These are phyloP conservation scores for Seriola dumerili DNA, from an alignment of 2,113 vertebrate genomes.

Conservation along the genomic window DNA sequence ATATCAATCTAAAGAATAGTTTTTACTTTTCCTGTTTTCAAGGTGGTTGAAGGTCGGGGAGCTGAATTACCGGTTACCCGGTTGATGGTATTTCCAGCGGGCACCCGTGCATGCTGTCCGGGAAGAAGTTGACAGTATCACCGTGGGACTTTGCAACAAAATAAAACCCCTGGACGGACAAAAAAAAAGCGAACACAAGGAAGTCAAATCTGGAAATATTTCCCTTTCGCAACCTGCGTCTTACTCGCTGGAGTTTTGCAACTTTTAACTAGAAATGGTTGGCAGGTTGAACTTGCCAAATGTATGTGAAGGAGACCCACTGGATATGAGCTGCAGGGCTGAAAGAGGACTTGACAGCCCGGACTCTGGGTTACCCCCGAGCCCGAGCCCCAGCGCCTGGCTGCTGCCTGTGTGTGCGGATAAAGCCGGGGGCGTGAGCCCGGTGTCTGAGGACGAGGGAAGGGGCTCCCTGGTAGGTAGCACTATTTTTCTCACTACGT, in stretches of 20 bases:
- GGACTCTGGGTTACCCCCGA: constrained; percentile 91
- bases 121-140: not conserved
- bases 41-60: not conserved
- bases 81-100: constrained; percentile 43
- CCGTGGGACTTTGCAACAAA: constrained; percentile 1
- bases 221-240: constrained; percentile 38
- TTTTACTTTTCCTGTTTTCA: not conserved
- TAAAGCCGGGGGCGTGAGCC: constrained; percentile 68
- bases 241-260: constrained; percentile 46
- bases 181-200: not conserved
- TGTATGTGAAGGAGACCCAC: constrained; percentile 86
- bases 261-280: constrained; percentile 83
- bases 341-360: constrained; percentile 90
- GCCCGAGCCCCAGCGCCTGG: constrained; percentile 90
- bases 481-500: not conserved
- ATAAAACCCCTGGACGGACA: not conserved
- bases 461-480: constrained; percentile 67
- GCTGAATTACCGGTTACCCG: not conserved
- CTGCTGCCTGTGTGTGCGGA: constrained; percentile 77
- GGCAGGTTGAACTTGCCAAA: constrained; percentile 87
- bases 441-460: constrained; percentile 75
- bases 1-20: not conserved
- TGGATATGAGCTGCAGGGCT: constrained; percentile 88
- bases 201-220: constrained; percentile 25
- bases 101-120: constrained; percentile 29